phyloP scores from a whole-genome alignment of 2,888 invertebrate species.

The Fragum sueziense region DNA sequence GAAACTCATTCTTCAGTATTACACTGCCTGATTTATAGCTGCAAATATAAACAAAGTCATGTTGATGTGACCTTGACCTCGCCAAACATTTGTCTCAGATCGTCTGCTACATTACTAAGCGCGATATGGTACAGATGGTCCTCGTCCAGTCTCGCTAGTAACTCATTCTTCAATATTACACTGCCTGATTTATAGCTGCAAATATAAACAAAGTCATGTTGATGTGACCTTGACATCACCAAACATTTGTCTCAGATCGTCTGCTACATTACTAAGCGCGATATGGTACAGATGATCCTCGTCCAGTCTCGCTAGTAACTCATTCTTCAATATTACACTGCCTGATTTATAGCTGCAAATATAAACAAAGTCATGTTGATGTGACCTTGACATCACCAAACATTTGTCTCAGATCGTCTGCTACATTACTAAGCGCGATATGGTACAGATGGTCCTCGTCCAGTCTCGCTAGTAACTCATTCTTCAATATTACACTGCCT shows the following conservation, averaged over 20 bases:
- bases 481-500: slow-evolving; percentile 29
- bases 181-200: not conserved
- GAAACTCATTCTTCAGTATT: slow-evolving; percentile 32
- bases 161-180: slow-evolving; percentile 35
- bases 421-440: slow-evolving; percentile 59
- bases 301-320: slow-evolving; percentile 30
- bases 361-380: too few relatives aligned
- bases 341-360: not conserved
- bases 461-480: slow-evolving; percentile 34
- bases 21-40: slow-evolving; percentile 13
- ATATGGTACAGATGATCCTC: slow-evolving; percentile 68
- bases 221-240: slow-evolving; percentile 64
- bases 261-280: slow-evolving; percentile 54
- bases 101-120: slow-evolving; percentile 55
- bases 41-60: too few relatives aligned
- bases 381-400: slow-evolving; percentile 64
- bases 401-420: slow-evolving; percentile 56
- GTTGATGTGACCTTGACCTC: slow-evolving; percentile 65
- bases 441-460: slow-evolving; percentile 66
- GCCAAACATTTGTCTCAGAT: slow-evolving; percentile 57
- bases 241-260: slow-evolving; percentile 59
- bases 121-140: slow-evolving; percentile 68
- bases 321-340: slow-evolving; percentile 36
- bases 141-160: slow-evolving; percentile 39
- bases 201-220: too few relatives aligned